phyloP scores from a whole-genome alignment of 2,888 invertebrate species.

The Criorhina ranunculi region DNA sequence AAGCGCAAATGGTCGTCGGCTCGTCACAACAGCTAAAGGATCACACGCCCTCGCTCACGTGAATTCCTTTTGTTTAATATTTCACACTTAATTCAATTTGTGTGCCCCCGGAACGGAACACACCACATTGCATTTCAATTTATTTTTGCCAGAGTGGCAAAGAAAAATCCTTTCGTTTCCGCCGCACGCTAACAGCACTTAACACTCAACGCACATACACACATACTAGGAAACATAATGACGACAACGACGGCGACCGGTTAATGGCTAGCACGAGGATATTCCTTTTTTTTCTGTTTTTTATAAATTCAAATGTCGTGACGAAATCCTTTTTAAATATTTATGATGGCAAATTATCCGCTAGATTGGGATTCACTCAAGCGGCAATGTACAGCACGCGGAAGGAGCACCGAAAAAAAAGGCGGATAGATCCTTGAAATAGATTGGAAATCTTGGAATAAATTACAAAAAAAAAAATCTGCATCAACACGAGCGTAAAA shows the following conservation, averaged over 20 bases:
- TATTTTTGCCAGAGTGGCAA: conserved; percentile 31
- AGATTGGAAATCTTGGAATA: conserved; percentile 35
- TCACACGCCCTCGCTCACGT: conserved; percentile 28
- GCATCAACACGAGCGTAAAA: not conserved
- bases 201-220: conserved; percentile 63
- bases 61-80: conserved; percentile 63
- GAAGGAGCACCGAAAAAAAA: conserved; percentile 17
- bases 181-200: conserved; percentile 72
- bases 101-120: conserved; percentile 62
- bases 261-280: conserved; percentile 29
- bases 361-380: conserved; percentile 57
- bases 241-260: conserved; percentile 48
- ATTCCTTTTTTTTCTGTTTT: conserved; percentile 20
- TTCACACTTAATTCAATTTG: conserved; percentile 76
- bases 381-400: conserved; percentile 10
- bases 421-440: not conserved
- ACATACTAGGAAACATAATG: conserved; percentile 41
- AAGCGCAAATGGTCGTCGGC: not conserved
- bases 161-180: conserved; percentile 58
- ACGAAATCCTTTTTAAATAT: conserved; percentile 64
- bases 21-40: not conserved
- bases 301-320: conserved; percentile 60
- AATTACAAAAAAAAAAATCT: conserved; percentile 27
- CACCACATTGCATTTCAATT: conserved; percentile 70
- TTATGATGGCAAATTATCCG: conserved; percentile 70